Conservation (phyloP, 2,113 vertebrate species). For the Cavia aperea region DNA sequence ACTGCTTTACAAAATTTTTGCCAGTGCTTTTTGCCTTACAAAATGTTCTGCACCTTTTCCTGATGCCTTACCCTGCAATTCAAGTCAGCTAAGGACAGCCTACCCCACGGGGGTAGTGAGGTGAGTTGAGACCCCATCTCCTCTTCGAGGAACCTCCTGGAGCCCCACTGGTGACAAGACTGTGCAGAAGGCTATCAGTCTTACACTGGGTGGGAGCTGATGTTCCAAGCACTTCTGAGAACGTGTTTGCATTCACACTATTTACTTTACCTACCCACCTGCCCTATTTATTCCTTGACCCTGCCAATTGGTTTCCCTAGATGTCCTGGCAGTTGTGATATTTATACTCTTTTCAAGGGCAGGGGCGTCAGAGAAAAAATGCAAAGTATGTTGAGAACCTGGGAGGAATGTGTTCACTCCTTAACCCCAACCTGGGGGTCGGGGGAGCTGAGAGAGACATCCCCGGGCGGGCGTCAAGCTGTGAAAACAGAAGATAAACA, state of each 20-base stretch:
- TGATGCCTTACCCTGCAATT: background rate
- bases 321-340: rapidly evolving
- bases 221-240: background rate
- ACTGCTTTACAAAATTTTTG: too few relatives aligned
- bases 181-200: background rate
- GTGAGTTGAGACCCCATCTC: background rate
- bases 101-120: too few relatives aligned
- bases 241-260: rapidly evolving
- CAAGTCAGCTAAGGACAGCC: too few relatives aligned
- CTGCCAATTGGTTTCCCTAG: rapidly evolving
- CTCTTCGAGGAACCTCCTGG: background rate
- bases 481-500: constrained; percentile 62
- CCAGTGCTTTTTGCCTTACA: background rate
- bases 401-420: constrained; percentile 7
- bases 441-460: background rate
- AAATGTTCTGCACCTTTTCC: background rate
- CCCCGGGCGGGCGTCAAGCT: background rate
- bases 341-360: rapidly evolving
- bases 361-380: constrained; percentile 52
- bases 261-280: background rate
- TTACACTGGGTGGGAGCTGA: background rate
- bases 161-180: background rate
- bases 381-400: constrained; percentile 40
- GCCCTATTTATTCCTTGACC: background rate
- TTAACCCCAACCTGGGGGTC: constrained; percentile 48